Evolutionary conservation across 2,797 vertebrate species (phyloP), one percentile per base, ranked within the genome.

Genomic region (Meda fulgida): DNA sequence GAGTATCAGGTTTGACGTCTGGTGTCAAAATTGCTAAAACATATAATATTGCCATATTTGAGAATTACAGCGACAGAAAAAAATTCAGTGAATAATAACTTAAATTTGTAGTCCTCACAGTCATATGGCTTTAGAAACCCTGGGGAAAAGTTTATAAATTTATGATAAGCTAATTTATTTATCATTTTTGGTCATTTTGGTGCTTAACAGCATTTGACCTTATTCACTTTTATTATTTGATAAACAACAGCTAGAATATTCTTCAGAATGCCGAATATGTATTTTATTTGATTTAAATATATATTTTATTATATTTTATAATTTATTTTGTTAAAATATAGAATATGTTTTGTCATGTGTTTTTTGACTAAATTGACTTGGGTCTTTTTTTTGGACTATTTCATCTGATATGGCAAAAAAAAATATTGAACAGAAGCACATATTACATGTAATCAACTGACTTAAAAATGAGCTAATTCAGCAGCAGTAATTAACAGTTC

Each of bases 401-500:
- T 71, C 1, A 11, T 73, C 51, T 31, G 8, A 51, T 4, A 75
- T 34, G 18, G 5, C 9, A 5, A 23, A 31, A 5, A 23, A 31
- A 21, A 34, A 19, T 23, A 34, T 23, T 6, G 1, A 75, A 53
- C 5, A 36, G 19, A 34, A 53, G 18, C 10, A 34, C 11, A 76
- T 36, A 55, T 76, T 36, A 4, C 48, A 76, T 31, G 21, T 51
- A 34, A 34, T 58, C 13, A 76, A 76, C 36, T 13, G 23, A 40
- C n/a, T 36, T n/a, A 40, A 63, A 40, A 63, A 8, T 46, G 26
- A 73, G 29, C 53, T 73, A 63, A 73, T 75, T 65, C 71, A 48
- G 29, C 40, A 23, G 21, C 40, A 75, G 81, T 75, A 83, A 63
- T 51, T 65, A 75, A 83, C 43, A 65, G 43, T 34, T 65, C 31